Conservation (phyloP, 2,797 vertebrate species). For the Melanotaenia parkinsoni region DNA sequence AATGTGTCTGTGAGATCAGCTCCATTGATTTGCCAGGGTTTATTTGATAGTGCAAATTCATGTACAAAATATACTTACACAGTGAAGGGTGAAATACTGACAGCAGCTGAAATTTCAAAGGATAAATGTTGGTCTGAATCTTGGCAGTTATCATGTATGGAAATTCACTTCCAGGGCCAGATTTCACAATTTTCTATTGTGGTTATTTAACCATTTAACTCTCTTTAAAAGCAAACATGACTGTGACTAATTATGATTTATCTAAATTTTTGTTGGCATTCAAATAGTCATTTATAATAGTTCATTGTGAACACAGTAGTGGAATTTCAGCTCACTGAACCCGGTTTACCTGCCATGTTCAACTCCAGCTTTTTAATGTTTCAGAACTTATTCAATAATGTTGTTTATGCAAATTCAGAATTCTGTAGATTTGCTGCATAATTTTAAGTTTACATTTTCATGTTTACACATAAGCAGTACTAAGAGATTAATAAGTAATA, state of each 20-base stretch:
- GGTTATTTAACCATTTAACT: not conserved
- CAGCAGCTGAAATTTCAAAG: conserved; percentile 71
- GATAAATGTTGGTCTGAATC: conserved; percentile 70
- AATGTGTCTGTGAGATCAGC: conserved; percentile 77
- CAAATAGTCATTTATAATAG: not conserved
- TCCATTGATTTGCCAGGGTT: conserved; percentile 81
- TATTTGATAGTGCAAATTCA: conserved; percentile 82
- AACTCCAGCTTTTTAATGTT: not conserved
- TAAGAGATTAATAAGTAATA: conserved; percentile 2
- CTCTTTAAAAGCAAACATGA: not conserved
- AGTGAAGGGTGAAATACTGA: conserved; percentile 72
- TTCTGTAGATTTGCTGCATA: not conserved
- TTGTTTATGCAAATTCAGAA: not conserved
- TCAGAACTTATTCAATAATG: not conserved
- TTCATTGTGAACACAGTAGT: not conserved
- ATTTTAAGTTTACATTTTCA: not conserved
- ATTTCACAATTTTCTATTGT: conserved; percentile 35
- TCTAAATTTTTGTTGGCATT: conserved; percentile 19
- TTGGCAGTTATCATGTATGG: conserved; percentile 62
- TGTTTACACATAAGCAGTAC: not conserved
- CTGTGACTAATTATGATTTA: not conserved
- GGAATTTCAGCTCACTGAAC: not conserved
- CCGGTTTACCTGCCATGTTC: not conserved
- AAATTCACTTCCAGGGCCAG: conserved; percentile 47
- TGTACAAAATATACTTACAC: conserved; percentile 76